phyloP scores from a whole-genome alignment of 2,113 vertebrate species.

The Hydrochoerus hydrochaeris region DNA sequence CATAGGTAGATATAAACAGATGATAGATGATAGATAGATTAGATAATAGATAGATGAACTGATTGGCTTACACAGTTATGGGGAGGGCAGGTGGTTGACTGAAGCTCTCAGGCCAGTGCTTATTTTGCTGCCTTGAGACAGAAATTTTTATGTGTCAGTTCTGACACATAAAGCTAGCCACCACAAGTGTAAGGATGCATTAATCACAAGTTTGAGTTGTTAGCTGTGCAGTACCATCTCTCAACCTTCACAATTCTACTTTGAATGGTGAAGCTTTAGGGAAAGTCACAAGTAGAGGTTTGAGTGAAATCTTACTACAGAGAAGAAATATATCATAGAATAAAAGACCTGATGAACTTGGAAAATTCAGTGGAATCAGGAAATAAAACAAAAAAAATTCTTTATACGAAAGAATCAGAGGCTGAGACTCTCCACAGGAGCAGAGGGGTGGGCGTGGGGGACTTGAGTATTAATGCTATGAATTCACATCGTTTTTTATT shows the following conservation, averaged over 20 bases:
- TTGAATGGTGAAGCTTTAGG: neutral
- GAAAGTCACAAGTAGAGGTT: neutral
- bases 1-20: neutral
- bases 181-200: neutral
- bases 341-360: neutral
- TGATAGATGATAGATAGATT: too few relatives aligned
- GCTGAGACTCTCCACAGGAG: neutral
- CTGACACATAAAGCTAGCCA: neutral
- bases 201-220: neutral
- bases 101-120: neutral
- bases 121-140: neutral
- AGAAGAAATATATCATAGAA: neutral
- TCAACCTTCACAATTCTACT: neutral
- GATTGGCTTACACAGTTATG: neutral
- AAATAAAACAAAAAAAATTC: slow-evolving; percentile 28
- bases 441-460: neutral
- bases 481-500: slow-evolving; percentile 12
- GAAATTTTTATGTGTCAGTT: slow-evolving; percentile 24
- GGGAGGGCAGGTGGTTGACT: neutral
- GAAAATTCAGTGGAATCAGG: neutral
- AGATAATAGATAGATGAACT: neutral
- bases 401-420: neutral
- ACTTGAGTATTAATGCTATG: neutral
- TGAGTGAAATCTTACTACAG: neutral
- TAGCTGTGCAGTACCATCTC: neutral